phyloP scores from a whole-genome alignment of 2,113 vertebrate species.

The Pelmatolapia mariae region DNA sequence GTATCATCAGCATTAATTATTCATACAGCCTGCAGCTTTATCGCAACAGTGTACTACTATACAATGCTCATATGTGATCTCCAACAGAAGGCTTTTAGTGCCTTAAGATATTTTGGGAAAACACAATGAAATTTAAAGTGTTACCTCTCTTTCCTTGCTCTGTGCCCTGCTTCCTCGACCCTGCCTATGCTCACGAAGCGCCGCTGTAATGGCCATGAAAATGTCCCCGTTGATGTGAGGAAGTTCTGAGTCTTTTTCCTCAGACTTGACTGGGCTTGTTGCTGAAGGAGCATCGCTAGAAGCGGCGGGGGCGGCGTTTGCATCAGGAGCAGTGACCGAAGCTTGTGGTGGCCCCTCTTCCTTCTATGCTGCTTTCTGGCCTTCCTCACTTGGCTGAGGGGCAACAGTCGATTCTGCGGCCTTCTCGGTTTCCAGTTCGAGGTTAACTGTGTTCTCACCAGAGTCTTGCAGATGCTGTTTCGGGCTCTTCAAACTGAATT shows the following conservation, averaged over 20 bases:
- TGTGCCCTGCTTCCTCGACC: background rate
- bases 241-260: background rate
- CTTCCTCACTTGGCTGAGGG: background rate
- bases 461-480: background rate
- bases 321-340: background rate
- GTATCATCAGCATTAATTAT: background rate
- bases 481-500: constrained; percentile 4
- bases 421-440: background rate
- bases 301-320: rapidly evolving
- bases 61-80: background rate
- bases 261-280: background rate
- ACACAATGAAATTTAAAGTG: background rate
- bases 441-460: rapidly evolving
- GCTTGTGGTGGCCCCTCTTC: background rate
- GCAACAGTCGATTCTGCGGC: rapidly evolving
- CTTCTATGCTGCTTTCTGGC: background rate
- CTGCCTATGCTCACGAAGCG: background rate
- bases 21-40: background rate
- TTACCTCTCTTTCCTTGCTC: background rate
- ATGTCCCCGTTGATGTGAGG: background rate
- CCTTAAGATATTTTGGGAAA: background rate
- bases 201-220: background rate
- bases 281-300: background rate
- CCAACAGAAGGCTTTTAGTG: background rate
- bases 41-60: background rate